Evolutionary conservation across 2,888 invertebrate species (phyloP).

Genomic region (Hesperia comma): DNA sequence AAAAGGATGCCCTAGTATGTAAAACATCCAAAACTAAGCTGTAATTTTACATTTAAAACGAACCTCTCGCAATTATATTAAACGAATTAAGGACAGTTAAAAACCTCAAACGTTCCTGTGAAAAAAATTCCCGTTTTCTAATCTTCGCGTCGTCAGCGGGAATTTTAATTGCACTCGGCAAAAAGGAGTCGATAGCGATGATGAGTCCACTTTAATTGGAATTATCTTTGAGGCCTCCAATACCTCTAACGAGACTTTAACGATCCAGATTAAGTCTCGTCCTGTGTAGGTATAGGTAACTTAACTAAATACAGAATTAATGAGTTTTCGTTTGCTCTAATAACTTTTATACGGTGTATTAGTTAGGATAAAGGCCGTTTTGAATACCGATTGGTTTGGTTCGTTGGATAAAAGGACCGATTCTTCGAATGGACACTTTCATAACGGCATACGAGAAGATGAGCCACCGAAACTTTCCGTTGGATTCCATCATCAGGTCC

Average conservation of each 20-base stretch:
- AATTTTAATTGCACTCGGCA: conserved; percentile 70
- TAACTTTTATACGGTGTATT: neutral
- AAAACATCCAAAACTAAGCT: neutral
- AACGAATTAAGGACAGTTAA: conserved; percentile 32
- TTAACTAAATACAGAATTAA: neutral
- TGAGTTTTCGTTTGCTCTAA: neutral
- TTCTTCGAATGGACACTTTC: too few relatives aligned
- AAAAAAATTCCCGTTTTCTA: conserved; percentile 33
- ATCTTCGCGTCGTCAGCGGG: conserved; percentile 53
- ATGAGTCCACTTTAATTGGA: conserved; percentile 65
- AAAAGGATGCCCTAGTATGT: neutral
- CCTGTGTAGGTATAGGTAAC: neutral
- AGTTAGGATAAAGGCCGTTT: neutral
- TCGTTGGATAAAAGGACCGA: too few relatives aligned
- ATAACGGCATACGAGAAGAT: too few relatives aligned
- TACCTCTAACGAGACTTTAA: conserved; percentile 17
- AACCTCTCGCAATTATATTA: conserved; percentile 10
- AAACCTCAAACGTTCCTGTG: conserved; percentile 21
- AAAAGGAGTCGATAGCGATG: conserved; percentile 50
- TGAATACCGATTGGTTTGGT: neutral
- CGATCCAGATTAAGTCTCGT: conserved; percentile 1
- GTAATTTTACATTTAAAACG: neutral
- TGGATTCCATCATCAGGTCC: too few relatives aligned
- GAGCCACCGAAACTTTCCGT: too few relatives aligned
- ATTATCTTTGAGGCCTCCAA: conserved; percentile 62